Conservation (phyloP, 2,797 vertebrate genomes). For the Epinephelus awoara region DNA sequence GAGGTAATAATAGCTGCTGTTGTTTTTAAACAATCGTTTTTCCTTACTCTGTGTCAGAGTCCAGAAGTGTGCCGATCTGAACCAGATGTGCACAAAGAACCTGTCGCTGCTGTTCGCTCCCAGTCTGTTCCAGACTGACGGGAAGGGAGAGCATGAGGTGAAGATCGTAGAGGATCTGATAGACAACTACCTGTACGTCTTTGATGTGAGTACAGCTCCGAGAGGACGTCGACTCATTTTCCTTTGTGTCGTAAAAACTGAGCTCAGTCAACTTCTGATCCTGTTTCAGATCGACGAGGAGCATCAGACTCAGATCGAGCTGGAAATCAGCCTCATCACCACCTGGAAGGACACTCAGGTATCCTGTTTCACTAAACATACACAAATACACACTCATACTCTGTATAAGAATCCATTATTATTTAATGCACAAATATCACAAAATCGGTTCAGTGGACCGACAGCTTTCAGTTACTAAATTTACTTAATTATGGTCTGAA, state of each 20-base stretch:
- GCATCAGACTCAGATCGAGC: conserved; percentile 95
- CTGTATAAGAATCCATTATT: too few relatives aligned
- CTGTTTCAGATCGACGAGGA: conserved; percentile 93
- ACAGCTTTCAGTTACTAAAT: too few relatives aligned
- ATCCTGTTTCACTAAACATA: too few relatives aligned
- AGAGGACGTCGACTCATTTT: too few relatives aligned
- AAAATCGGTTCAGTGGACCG: too few relatives aligned
- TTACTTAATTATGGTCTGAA: too few relatives aligned
- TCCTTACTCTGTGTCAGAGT: conserved; percentile 82
- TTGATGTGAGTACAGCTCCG: conserved; percentile 86
- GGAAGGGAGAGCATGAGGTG: conserved; percentile 96
- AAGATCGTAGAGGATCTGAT: conserved; percentile 97
- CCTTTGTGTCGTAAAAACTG: too few relatives aligned
- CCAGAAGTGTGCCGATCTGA: conserved; percentile 95
- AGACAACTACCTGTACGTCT: conserved; percentile 93
- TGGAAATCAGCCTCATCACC: conserved; percentile 97
- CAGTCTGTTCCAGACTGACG: conserved; percentile 97
- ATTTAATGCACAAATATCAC: too few relatives aligned
- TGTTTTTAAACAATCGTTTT: too few relatives aligned
- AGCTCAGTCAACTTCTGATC: background rate
- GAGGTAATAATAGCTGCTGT: background rate
- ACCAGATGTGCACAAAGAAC: conserved; percentile 99
- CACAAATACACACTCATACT: too few relatives aligned
- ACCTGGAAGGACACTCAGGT: conserved; percentile 99
- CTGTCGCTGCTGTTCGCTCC: conserved; percentile 95